phyloP scores from a whole-genome alignment of 2,113 vertebrate genomes.

The Neodon shergylaensis region DNA sequence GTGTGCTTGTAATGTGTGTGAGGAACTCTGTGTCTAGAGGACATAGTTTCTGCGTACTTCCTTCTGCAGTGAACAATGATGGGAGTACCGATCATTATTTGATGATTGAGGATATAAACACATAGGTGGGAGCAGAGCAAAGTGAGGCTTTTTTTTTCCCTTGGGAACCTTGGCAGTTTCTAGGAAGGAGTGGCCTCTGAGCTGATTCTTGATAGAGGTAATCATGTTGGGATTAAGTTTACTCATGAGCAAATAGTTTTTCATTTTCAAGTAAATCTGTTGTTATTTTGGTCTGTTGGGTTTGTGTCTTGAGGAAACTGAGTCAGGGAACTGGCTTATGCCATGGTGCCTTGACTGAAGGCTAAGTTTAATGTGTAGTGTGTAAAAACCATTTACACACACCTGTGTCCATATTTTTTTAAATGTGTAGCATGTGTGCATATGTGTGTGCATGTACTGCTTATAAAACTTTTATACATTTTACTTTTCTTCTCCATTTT shows the following conservation, averaged over 20 bases:
- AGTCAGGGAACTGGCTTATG: background rate
- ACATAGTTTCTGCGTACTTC: background rate
- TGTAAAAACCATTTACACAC: background rate
- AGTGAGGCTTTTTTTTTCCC: too few relatives aligned
- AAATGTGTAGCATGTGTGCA: background rate
- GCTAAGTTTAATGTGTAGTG: background rate
- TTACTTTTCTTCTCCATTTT: too few relatives aligned
- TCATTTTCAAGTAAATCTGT: background rate
- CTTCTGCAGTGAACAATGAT: accelerated
- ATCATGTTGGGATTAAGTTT: background rate
- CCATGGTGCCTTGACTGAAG: background rate
- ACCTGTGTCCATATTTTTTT: accelerated
- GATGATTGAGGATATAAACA: accelerated
- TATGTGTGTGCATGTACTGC: background rate
- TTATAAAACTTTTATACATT: background rate
- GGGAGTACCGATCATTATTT: background rate
- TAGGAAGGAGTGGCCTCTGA: background rate
- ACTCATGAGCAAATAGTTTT: background rate
- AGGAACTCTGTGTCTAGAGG: background rate
- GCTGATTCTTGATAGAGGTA: background rate
- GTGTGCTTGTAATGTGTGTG: background rate
- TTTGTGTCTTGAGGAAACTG: background rate
- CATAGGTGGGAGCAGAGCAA: background rate
- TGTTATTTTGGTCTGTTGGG: background rate
- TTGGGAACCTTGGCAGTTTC: background rate